Base-by-base conservation (phyloP, 2,113 vertebrate species). In the Puma concolor region DNA sequence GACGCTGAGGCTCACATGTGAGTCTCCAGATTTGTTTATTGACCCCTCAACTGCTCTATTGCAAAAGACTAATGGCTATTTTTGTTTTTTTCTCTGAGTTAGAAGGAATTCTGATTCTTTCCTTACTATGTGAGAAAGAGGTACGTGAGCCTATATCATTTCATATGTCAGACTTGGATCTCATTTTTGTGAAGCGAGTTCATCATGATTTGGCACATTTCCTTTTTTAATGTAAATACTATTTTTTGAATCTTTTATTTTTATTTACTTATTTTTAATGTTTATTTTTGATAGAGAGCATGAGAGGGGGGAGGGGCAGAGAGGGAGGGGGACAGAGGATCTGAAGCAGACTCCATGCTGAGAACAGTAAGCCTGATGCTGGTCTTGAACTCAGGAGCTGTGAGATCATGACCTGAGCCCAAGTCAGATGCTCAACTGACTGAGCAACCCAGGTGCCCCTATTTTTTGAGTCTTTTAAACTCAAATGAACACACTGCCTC, bases 51-150 rank as follows among this genome's bases (percentile, higher is more conserved):
- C 50, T 69, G 54, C 36, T 93, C 33, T 67, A 0, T 44, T 77
- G 48, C 10, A 3, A 88, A 82, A 92, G 25, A 60, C 2, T 36
- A 79, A 23, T 63, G 8, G 29, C 66, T 72, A 48, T 12, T 91
- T 72, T 77, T 31, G 15, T 41, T 19, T 31, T 81, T 85, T 79
- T 27, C 38, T 84, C 13, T 54, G 48, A 80, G 29, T 83, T 66
- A 76, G 15, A 89, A 95, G 25, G 69, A 69, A 89, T 41, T 41
- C 41, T 83, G 76, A 66, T 95, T 76, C 33, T 91, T 91, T 69
- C 27, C 54, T 87, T 60, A 72, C 3, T 81, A 38, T 67, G 17
- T 60, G 57, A 79, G 79, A 95, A 66, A 52, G 50, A 33, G 60
- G 52, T n/a, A 23, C 36, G 9, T 67, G 66, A 50, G 29, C 7